Conservation (phyloP, 2,888 invertebrate species). For the Acleris emargana region DNA sequence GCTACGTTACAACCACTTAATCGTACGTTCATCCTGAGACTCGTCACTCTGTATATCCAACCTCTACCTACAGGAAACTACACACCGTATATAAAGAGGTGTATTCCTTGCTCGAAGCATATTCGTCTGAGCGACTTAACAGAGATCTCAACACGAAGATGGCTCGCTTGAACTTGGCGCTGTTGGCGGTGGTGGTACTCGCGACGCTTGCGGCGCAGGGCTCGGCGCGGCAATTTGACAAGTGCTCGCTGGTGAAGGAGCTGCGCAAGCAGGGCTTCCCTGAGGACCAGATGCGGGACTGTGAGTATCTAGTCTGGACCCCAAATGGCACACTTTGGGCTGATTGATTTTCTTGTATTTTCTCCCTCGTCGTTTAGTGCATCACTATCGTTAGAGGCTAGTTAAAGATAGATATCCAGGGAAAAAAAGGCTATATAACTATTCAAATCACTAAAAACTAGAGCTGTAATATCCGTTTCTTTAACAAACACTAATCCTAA, state of each 20-base stretch:
- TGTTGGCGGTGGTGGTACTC: conserved; percentile 5
- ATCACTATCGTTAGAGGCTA: too few relatives aligned
- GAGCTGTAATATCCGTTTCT: too few relatives aligned
- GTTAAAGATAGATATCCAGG: too few relatives aligned
- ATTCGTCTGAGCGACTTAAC: not conserved
- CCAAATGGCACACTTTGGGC: too few relatives aligned
- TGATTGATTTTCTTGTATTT: too few relatives aligned
- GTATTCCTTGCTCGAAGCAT: not conserved
- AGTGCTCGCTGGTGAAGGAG: conserved; percentile 41
- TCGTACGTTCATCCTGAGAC: conserved; percentile 4
- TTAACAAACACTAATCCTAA: too few relatives aligned
- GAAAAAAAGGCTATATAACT: too few relatives aligned
- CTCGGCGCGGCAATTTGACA: conserved; percentile 30
- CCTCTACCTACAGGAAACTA: conserved; percentile 11
- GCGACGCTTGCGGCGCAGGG: conserved; percentile 19
- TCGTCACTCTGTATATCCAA: not conserved
- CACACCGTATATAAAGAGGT: conserved; percentile 15
- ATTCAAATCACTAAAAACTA: too few relatives aligned
- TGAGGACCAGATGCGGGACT: conserved; percentile 37
- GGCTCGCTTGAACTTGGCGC: too few relatives aligned
- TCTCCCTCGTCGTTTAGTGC: too few relatives aligned
- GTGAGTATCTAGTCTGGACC: conserved; percentile 20
- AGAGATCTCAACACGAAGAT: too few relatives aligned
- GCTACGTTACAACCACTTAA: conserved; percentile 6
- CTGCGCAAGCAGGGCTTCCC: conserved; percentile 40